Percentiles rank a stretch among this genome's conserved stretches.
Conservation (phyloP, 2,113 vertebrate species). For the Gobiocypris rarus region DNA sequence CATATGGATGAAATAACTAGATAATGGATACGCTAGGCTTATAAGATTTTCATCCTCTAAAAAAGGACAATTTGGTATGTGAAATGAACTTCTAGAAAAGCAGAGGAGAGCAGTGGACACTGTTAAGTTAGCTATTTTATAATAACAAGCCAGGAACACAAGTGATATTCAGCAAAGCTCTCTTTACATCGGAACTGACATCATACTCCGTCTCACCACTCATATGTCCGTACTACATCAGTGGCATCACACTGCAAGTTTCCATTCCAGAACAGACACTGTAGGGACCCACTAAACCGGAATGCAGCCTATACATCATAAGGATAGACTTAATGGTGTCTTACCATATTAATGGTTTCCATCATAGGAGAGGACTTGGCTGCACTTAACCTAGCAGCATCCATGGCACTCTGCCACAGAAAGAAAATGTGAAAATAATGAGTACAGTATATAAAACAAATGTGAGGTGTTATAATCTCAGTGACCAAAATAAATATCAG, state of each 20-base stretch:
- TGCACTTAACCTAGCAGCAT: slow-evolving; percentile 93
- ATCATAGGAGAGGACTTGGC: slow-evolving; percentile 99
- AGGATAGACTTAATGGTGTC: slow-evolving; percentile 36
- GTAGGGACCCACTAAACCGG: background rate
- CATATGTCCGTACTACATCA: no score
- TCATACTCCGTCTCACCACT: no score
- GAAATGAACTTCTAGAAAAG: background rate
- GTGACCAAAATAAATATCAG: background rate
- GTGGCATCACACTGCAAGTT: no score
- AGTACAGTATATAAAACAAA: background rate
- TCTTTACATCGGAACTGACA: no score
- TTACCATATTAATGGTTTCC: slow-evolving; percentile 98
- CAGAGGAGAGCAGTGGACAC: no score
- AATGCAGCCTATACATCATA: background rate
- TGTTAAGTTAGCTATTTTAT: no score
- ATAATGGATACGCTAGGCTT: background rate
- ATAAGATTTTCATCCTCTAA: background rate
- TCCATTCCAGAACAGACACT: no score
- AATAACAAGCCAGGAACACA: no score
- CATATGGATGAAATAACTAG: background rate
- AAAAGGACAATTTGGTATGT: background rate
- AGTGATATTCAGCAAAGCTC: no score
- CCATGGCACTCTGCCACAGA: slow-evolving; percentile 86
- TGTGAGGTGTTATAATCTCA: no score
- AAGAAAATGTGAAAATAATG: background rate